Evolutionary conservation across 2,113 vertebrate species (phyloP), one percentile per base, ranked within the genome.

Genomic region (Terrapene triunguis): DNA sequence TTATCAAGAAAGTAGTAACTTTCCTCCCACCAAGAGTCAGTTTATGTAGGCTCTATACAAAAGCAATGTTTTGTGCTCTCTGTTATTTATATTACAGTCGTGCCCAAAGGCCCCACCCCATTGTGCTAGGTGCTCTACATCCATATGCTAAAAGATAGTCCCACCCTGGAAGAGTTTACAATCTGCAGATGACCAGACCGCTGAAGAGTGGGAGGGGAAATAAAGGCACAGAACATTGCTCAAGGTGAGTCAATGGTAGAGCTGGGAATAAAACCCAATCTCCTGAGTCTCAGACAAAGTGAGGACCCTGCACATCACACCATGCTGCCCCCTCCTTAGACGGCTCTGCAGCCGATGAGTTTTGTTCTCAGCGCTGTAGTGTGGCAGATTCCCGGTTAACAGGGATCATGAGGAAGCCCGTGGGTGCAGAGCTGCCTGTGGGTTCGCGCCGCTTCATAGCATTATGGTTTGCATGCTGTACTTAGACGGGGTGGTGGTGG

Each of bases 111-210:
- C 50, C 48, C 8, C 57, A 79, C 2, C 17, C 24, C 3, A 1
- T 1, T 0, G 4, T 27, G 74, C 25, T 12, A 14, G 21, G 32
- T 9, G 2, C 85, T 55, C 62, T 53, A 13, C 0, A 5, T 27
- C 78, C 24, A 38, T 57, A n/a, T 53, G 3, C 17, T 38, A 21
- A 38, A 69, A 72, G 16, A 72, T 38, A 38, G 19, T 35, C 8
- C 65, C n/a, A 22, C 35, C n/a, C 9, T 10, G 4, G 4, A 38
- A 72, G 65, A 72, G 65, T 38, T 72, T 38, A 38, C 5, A 21
- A 38, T 38, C 35, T 5, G 35, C 65, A 21, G 22, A 38, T 72
- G 17, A 10, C 65, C 65, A 21, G 19, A 72, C 19, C 5, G 8
- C 17, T 35, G 21, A 69, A 69, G 65, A 2, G 19, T 72, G 65